Conservation (phyloP, 2,888 invertebrate genomes). For the Eupithecia tripunctaria region DNA sequence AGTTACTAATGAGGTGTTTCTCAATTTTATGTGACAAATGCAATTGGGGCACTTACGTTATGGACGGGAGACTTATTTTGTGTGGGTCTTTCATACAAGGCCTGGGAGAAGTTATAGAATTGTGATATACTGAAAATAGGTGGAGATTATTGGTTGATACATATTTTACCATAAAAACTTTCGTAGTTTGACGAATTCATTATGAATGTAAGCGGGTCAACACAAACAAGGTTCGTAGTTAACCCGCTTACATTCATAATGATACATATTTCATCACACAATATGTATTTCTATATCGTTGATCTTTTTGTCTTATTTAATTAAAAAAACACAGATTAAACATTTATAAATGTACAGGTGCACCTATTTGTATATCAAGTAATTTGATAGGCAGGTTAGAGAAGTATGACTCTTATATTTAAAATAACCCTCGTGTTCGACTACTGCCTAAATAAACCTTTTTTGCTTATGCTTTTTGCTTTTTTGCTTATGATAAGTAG, state of each 20-base stretch:
- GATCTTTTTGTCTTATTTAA: too few species aligned
- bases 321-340: too few species aligned
- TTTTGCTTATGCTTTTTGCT: not conserved
- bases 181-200: too few species aligned
- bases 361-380: too few species aligned
- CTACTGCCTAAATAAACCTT: not conserved
- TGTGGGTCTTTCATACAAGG: not conserved
- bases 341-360: too few species aligned
- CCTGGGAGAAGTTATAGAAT: not conserved
- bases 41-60: not conserved
- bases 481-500: not conserved
- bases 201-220: too few species aligned
- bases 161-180: not conserved
- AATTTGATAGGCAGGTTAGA: not conserved
- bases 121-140: not conserved
- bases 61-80: not conserved
- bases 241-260: too few species aligned
- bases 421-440: not conserved
- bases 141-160: not conserved
- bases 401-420: not conserved
- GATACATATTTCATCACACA: not conserved
- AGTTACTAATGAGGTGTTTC: slow-evolving; percentile 9
- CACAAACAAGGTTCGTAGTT: too few species aligned
- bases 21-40: slow-evolving; percentile 1
- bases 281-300: too few species aligned